Evolutionary conservation across 2,113 vertebrate genomes (phyloP).

Genomic region (Odocoileus virginianus): DNA sequence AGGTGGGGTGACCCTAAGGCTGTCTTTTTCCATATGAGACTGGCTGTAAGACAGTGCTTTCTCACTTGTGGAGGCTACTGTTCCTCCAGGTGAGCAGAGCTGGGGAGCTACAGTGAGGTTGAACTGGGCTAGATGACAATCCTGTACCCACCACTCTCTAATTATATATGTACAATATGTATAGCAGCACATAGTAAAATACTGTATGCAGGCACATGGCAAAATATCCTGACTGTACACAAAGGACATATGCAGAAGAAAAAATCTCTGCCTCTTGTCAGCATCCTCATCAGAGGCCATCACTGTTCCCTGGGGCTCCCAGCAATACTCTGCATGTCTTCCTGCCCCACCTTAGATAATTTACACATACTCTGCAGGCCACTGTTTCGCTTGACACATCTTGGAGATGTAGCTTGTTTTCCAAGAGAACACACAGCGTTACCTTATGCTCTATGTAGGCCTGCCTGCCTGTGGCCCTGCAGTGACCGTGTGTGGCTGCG

Average conservation of each 20-base stretch:
- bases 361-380: background rate
- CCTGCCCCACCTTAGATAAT: background rate
- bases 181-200: background rate
- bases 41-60: background rate
- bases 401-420: background rate
- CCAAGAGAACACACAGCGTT: background rate
- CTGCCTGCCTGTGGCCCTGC: background rate
- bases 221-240: background rate
- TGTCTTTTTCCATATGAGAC: rapidly evolving
- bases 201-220: rapidly evolving
- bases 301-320: background rate
- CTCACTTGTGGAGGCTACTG: background rate
- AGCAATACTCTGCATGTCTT: background rate
- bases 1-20: background rate
- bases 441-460: too few relatives aligned
- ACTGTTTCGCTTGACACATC: background rate
- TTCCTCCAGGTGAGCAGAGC: background rate
- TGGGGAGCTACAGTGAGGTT: background rate
- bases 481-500: background rate
- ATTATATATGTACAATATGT: background rate
- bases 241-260: background rate
- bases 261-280: background rate
- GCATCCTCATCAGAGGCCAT: background rate
- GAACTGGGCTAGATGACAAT: background rate
- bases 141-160: background rate